Percentiles rank a stretch among this genome's conserved stretches.
Conservation (phyloP, 2,113 vertebrate genomes). For the Vulpes ferrilata region DNA sequence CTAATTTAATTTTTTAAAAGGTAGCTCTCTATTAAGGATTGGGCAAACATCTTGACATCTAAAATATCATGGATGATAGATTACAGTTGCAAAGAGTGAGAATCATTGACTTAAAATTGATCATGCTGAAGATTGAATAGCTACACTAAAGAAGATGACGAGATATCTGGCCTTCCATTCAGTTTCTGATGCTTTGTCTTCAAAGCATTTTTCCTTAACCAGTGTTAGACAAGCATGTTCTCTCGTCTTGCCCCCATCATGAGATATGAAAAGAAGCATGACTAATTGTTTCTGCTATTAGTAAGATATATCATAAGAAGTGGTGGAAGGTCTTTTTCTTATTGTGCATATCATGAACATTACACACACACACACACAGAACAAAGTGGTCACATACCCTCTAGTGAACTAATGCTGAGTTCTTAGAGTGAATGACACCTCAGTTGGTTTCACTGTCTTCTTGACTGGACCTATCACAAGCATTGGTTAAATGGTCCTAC, state of each 20-base stretch:
- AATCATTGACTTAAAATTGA: neutral
- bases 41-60: neutral
- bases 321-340: constrained; percentile 87
- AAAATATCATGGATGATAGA: neutral
- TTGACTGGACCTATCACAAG: constrained; percentile 80
- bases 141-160: constrained; percentile 72
- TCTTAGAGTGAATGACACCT: constrained; percentile 75
- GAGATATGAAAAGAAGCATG: constrained; percentile 92
- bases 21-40: neutral
- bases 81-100: neutral
- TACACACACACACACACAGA: constrained; percentile 60
- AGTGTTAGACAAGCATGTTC: constrained; percentile 91
- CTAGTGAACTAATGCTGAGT: constrained; percentile 73
- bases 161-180: constrained; percentile 84
- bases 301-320: constrained; percentile 85
- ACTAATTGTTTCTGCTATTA: constrained; percentile 87
- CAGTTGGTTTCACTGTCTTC: constrained; percentile 63
- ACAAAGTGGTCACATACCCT: constrained; percentile 75
- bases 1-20: neutral
- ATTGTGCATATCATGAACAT: constrained; percentile 88
- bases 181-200: constrained; percentile 87
- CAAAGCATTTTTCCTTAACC: constrained; percentile 83
- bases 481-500: neutral
- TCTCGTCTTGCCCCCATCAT: constrained; percentile 87
- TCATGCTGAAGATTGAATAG: constrained; percentile 70